Evolutionary conservation across 2,113 vertebrate genomes (phyloP).

Genomic region (Marcusenius ussheri): DNA sequence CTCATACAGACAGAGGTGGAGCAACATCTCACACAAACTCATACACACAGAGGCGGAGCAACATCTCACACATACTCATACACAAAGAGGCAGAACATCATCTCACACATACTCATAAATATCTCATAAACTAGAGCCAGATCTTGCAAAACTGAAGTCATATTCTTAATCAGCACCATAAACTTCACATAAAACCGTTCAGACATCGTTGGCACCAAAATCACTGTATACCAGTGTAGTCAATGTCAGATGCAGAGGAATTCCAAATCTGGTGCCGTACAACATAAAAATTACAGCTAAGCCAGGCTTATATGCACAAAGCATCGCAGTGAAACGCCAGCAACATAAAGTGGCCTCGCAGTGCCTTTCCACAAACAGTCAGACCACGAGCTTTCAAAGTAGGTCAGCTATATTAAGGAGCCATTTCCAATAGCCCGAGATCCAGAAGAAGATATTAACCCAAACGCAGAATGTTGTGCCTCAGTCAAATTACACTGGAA

Average conservation of each 20-base stretch:
- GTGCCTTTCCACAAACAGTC: background rate
- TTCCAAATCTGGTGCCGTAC: background rate
- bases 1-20: too few species aligned
- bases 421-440: background rate
- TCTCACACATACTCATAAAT: background rate
- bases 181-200: too few species aligned
- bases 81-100: background rate
- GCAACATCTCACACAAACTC: background rate
- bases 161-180: too few species aligned
- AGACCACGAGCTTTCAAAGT: background rate
- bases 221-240: background rate
- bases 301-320: background rate
- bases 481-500: background rate
- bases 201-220: too few species aligned
- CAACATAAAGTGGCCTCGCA: background rate
- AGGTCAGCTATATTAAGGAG: constrained; percentile 13
- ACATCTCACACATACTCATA: background rate
- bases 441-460: background rate
- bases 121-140: too few species aligned
- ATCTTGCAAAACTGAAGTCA: too few species aligned
- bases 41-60: background rate
- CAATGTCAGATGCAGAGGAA: too few species aligned
- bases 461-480: background rate
- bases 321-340: background rate
- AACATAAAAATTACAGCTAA: background rate